phyloP scores from a whole-genome alignment of 2,888 invertebrate species.

The Meliscaeva auricollis region DNA sequence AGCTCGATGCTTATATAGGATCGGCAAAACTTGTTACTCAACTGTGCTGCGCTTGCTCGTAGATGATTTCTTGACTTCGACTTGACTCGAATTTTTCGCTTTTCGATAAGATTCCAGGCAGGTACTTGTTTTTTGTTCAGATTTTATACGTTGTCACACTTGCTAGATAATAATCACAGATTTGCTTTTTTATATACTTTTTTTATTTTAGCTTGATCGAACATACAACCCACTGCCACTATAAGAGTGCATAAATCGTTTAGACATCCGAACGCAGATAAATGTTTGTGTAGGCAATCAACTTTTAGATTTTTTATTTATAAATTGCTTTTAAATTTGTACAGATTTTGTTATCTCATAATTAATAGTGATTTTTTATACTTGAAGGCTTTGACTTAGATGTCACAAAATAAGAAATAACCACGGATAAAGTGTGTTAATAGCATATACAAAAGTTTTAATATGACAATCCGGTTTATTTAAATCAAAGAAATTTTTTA shows the following conservation, averaged over 20 bases:
- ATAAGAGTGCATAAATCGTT: not conserved
- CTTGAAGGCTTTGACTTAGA: conserved; percentile 11
- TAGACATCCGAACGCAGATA: not conserved
- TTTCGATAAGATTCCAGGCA: conserved; percentile 69
- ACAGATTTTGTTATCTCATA: conserved; percentile 26
- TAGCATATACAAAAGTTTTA: not conserved
- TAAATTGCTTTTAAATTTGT: conserved; percentile 21
- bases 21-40: conserved; percentile 71
- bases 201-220: conserved; percentile 22
- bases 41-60: conserved; percentile 45
- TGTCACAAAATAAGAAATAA: not conserved
- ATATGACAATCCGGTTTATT: not conserved
- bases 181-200: conserved; percentile 12
- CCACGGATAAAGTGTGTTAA: not conserved
- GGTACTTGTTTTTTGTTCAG: conserved; percentile 55
- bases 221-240: not conserved
- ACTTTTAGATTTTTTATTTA: conserved; percentile 7
- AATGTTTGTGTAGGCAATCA: conserved; percentile 27
- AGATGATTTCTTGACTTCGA: conserved; percentile 65
- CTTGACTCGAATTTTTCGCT: conserved; percentile 63
- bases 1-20: conserved; percentile 41
- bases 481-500: no score
- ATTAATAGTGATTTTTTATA: conserved; percentile 7
- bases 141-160: conserved; percentile 66
- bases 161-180: conserved; percentile 52